Evolutionary conservation across 2,888 invertebrate genomes (phyloP).

Genomic region (Ditylenchus weischeri): DNA sequence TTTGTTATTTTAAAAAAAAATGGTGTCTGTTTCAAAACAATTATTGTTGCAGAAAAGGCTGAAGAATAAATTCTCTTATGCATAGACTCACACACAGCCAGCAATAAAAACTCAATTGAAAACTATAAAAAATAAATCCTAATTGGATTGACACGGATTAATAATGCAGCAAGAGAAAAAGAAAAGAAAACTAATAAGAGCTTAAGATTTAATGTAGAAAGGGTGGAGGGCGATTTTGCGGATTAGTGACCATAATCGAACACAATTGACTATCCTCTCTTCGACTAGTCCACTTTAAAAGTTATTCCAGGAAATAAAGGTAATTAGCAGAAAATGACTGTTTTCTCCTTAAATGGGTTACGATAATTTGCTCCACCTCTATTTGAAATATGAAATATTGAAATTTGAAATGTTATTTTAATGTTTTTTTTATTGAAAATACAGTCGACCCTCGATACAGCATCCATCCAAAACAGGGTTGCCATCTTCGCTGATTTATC

Average conservation of each 20-base stretch:
- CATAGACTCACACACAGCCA: too few relatives aligned
- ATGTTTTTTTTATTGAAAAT: too few relatives aligned
- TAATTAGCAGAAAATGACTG: background rate
- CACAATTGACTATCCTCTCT: slow-evolving; percentile 1
- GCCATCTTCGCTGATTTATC: too few relatives aligned
- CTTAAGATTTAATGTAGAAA: slow-evolving; percentile 1
- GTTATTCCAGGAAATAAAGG: background rate
- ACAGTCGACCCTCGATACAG: too few relatives aligned
- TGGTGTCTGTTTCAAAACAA: too few relatives aligned
- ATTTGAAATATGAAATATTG: too few relatives aligned
- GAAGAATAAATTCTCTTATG: background rate
- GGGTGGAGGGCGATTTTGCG: background rate
- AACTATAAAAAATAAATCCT: slow-evolving; percentile 2
- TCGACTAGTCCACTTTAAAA: background rate
- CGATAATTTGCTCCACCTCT: background rate
- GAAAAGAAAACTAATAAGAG: background rate
- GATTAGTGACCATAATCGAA: slow-evolving; percentile 11
- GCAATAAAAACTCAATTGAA: slow-evolving; percentile 8
- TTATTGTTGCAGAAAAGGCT: too few relatives aligned
- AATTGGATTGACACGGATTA: slow-evolving; percentile 11
- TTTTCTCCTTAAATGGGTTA: background rate
- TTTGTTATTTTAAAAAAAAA: too few relatives aligned
- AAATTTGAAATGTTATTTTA: too few relatives aligned
- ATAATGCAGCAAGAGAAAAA: background rate
- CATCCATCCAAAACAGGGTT: too few relatives aligned